phyloP scores from a whole-genome alignment of 2,113 vertebrate species.

The Monopterus albus region DNA sequence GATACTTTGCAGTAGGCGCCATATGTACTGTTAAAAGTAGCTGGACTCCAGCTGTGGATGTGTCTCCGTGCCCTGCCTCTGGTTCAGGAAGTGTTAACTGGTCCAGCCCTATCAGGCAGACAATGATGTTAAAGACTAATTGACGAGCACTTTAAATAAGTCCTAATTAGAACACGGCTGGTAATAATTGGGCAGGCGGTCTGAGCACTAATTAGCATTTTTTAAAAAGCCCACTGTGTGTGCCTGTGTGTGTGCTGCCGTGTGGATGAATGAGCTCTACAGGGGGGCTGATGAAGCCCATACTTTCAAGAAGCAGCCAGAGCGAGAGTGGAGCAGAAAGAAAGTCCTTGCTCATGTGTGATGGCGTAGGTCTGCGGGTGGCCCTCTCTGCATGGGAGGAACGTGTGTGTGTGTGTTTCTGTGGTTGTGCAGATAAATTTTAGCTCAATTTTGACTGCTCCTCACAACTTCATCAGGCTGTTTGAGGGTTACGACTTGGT shows the following conservation, averaged over 20 bases:
- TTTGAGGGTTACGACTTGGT: too few species aligned
- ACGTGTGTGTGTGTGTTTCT: constrained; percentile 22
- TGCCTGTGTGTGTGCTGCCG: constrained; percentile 75
- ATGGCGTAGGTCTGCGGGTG: constrained; percentile 87
- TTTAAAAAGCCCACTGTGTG: constrained; percentile 71
- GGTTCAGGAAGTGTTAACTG: constrained; percentile 54
- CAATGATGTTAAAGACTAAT: constrained; percentile 86
- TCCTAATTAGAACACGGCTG: constrained; percentile 90
- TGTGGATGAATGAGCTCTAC: constrained; percentile 85
- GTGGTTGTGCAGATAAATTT: too few species aligned
- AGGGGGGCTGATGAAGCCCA: constrained; percentile 86
- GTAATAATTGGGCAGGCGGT: constrained; percentile 90
- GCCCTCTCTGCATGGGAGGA: constrained; percentile 85
- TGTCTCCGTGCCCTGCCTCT: constrained; percentile 9
- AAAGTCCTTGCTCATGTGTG: constrained; percentile 83
- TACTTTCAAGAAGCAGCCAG: constrained; percentile 81
- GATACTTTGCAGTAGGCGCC: neutral
- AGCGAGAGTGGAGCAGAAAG: constrained; percentile 37
- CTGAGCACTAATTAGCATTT: constrained; percentile 90
- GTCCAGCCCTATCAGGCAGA: constrained; percentile 66
- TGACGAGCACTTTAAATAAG: constrained; percentile 88
- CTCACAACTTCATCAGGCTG: too few species aligned
- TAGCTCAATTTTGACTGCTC: too few species aligned
- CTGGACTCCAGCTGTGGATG: too few species aligned
- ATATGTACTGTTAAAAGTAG: constrained; percentile 1